phyloP scores from a whole-genome alignment of 1,140 invertebrate species.

The Drosophila punjabiensis region DNA sequence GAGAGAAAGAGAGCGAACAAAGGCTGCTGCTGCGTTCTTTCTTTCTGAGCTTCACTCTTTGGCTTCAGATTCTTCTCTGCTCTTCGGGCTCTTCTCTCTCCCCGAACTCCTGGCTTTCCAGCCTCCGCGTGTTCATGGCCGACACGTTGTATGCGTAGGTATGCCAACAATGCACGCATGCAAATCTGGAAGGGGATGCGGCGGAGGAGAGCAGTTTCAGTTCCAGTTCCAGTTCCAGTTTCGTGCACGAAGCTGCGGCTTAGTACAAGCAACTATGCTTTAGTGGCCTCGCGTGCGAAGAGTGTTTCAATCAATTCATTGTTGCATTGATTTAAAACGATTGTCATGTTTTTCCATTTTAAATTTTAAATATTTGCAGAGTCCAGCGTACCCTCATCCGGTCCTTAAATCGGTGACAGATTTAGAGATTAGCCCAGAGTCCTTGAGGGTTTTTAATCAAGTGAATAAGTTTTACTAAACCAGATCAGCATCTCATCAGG shows the following conservation, averaged over 20 bases:
- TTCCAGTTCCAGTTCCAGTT: constrained; percentile 56
- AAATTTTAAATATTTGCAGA: constrained; percentile 46
- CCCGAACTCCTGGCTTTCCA: constrained; percentile 3
- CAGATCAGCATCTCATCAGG: too few species aligned
- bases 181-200: constrained; percentile 55
- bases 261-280: constrained; percentile 38
- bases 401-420: constrained; percentile 2
- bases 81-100: neutral
- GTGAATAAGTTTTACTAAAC: too few species aligned
- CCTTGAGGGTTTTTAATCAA: constrained; percentile 4
- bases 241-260: constrained; percentile 15
- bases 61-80: constrained; percentile 30
- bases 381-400: constrained; percentile 6
- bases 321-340: constrained; percentile 79
- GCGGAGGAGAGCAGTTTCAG: constrained; percentile 25
- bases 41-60: constrained; percentile 11
- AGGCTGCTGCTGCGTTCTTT: constrained; percentile 8
- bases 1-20: constrained; percentile 12
- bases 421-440: constrained; percentile 1
- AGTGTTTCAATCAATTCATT: constrained; percentile 78
- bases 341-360: constrained; percentile 72
- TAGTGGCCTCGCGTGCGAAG: constrained; percentile 70
- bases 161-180: constrained; percentile 82
- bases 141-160: constrained; percentile 79
- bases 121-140: constrained; percentile 28